A percentile compares a stretch with the other conserved stretches of the same genome.
These are phyloP conservation scores for Pardalotus punctatus DNA, from an alignment of 2,113 vertebrate species.

Conservation along the genomic window DNA sequence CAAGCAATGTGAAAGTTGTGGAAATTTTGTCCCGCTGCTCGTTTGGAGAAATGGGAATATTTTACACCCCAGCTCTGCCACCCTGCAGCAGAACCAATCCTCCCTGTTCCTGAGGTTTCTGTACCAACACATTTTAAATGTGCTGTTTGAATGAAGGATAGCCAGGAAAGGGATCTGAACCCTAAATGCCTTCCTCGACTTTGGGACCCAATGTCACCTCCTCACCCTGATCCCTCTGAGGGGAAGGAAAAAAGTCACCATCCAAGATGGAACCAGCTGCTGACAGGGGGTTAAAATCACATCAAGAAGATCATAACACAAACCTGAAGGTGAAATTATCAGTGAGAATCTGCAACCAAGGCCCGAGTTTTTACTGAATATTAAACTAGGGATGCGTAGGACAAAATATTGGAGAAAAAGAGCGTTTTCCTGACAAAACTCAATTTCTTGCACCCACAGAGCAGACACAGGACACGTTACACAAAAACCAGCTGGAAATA, in stretches of 20 bases:
- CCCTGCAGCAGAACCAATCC: neutral
- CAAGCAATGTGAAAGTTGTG: rapidly evolving
- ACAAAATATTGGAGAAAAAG: neutral
- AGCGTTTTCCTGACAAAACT: neutral
- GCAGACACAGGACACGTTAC: rapidly evolving
- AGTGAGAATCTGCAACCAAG: neutral
- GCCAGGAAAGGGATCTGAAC: neutral
- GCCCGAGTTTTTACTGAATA: neutral
- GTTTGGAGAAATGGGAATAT: neutral
- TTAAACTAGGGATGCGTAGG: neutral
- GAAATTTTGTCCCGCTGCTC: neutral
- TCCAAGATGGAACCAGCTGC: neutral
- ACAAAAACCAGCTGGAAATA: neutral
- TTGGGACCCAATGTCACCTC: neutral
- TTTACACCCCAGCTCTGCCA: neutral
- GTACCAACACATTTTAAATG: too few relatives aligned
- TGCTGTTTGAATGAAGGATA: neutral
- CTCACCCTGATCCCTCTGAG: neutral
- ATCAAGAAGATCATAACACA: neutral
- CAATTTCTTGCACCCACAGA: rapidly evolving
- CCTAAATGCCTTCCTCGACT: neutral
- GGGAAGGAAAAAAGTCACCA: neutral
- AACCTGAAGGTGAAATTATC: neutral
- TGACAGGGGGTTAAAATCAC: neutral
- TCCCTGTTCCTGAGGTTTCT: neutral